Evolutionary conservation across 2,797 vertebrate species (phyloP).

Genomic region (Sus cebifrons): DNA sequence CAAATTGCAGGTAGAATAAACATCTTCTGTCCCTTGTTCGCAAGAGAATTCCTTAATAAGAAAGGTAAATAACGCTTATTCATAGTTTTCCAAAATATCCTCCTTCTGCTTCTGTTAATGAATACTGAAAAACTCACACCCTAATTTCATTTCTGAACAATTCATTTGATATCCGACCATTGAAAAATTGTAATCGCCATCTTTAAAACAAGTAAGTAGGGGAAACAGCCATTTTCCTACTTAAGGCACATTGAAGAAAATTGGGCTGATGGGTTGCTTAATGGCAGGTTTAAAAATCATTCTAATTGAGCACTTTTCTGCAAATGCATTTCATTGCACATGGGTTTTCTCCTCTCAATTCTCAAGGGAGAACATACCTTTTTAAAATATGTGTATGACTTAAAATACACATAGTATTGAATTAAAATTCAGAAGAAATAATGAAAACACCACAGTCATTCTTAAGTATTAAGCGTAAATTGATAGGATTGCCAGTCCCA

Average conservation of each 20-base stretch:
- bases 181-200: slow-evolving; percentile 57
- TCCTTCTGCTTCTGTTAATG: slow-evolving; percentile 74
- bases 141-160: slow-evolving; percentile 75
- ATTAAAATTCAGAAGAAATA: slow-evolving; percentile 35
- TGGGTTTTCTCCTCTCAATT: neutral
- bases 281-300: slow-evolving; percentile 5
- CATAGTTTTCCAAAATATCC: slow-evolving; percentile 60
- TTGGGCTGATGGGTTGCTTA: neutral
- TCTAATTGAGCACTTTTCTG: neutral
- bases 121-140: slow-evolving; percentile 69
- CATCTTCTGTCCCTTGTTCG: slow-evolving; percentile 80
- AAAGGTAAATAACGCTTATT: slow-evolving; percentile 85
- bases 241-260: slow-evolving; percentile 38
- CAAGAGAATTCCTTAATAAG: slow-evolving; percentile 82
- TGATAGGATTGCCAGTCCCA: neutral
- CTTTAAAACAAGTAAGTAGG: slow-evolving; percentile 63
- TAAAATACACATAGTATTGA: neutral
- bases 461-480: neutral
- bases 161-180: slow-evolving; percentile 68
- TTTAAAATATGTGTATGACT: neutral
- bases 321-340: neutral
- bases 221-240: slow-evolving; percentile 58
- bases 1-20: slow-evolving; percentile 83
- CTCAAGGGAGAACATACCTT: neutral
- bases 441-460: slow-evolving; percentile 25